Conservation (phyloP, 2,797 vertebrate genomes). For the Paratrypauchen microcephalus region DNA sequence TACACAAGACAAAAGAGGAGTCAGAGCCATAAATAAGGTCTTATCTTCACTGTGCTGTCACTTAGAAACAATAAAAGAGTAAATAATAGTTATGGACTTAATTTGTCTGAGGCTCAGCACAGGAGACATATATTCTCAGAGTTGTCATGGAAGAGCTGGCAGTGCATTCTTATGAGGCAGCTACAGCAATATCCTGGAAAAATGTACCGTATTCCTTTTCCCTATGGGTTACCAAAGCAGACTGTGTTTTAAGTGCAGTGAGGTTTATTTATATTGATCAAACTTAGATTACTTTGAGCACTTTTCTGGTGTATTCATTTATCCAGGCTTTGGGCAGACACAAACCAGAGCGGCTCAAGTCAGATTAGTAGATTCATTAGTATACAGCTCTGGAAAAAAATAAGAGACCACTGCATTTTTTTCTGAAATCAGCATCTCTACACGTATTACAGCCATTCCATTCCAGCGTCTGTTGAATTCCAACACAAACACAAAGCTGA, state of each 20-base stretch:
- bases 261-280: background rate
- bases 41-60: constrained; percentile 28
- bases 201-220: background rate
- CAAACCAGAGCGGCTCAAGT: background rate
- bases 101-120: constrained; percentile 19
- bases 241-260: background rate
- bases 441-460: too few relatives aligned
- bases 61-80: constrained; percentile 12
- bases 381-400: too few relatives aligned
- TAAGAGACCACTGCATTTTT: too few relatives aligned
- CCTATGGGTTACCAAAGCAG: background rate
- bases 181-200: background rate
- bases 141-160: constrained; percentile 23
- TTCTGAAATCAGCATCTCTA: too few relatives aligned
- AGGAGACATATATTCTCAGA: constrained; percentile 21
- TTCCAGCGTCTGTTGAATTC: too few relatives aligned
- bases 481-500: too few relatives aligned
- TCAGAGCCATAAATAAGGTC: constrained; percentile 42
- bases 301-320: background rate
- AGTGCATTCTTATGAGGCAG: constrained; percentile 15
- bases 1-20: constrained; percentile 30
- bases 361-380: too few relatives aligned
- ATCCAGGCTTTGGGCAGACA: background rate
- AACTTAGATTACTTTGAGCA: background rate
- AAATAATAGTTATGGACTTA: constrained; percentile 13